Evolutionary conservation across 2,113 vertebrate genomes (phyloP), one percentile per base, ranked within the genome.

Genomic region (Hystrix brachyura): DNA sequence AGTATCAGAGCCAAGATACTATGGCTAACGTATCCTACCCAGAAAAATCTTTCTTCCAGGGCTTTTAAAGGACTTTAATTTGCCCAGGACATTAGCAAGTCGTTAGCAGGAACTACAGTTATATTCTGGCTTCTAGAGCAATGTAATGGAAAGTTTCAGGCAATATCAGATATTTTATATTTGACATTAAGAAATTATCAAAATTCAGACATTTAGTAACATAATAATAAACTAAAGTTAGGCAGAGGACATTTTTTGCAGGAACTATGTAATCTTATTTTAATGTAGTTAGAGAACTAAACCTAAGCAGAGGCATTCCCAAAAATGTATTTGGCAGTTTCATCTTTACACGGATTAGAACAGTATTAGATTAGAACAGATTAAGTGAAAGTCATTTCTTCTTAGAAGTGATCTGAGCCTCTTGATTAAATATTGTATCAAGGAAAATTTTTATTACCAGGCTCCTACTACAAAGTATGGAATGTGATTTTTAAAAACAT

Each of bases 341-440:
- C 57, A 62, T n/a, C 51, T 67, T 74, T 48, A 64, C 5, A 57
- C 3, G 55, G 1, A 67, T 60, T 91, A 95, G 91, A 88, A 90
- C 97, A 60, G 3, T 19, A 64, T 0, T 71, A 38, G 38, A 38
- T 38, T 38, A 38, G 38, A 38, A 38, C 38, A 38, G 48, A 87
- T 87, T 82, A 83, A 27, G 82, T n/a, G 29, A 23, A 21, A 23
- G 60, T n/a, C 59, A 51, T 55, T 95, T 17, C 3, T 87, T 72
- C 69, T 96, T 69, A 80, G 65, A 79, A 94, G 59, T 80, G 74
- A 94, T 64, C 32, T 29, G 51, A 93, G 67, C 53, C 57, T 91
- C 64, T 57, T 86, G n/a, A 79, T 89, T 87, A 95, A 96, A 95
- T 91, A 89, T 10, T 93, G 27, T n/a, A 91, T 34, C n/a, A 93